These are phyloP conservation scores for Callipepla californica DNA, from an alignment of 2,113 vertebrate species.

Conservation along the genomic window DNA sequence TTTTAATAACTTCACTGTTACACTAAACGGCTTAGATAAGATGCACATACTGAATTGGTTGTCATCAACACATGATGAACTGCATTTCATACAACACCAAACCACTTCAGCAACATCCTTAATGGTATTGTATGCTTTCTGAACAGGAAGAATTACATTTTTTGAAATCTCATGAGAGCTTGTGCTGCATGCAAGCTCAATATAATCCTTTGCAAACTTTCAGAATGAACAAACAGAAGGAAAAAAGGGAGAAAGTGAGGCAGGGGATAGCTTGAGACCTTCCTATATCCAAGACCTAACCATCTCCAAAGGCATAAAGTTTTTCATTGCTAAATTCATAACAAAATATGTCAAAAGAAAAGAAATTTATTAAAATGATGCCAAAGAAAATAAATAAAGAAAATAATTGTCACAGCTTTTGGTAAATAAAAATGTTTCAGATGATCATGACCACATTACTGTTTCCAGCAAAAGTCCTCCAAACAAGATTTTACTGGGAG, in stretches of 20 bases:
- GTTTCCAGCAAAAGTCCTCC: not conserved
- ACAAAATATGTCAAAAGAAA: not conserved
- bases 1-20: not conserved
- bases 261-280: not conserved
- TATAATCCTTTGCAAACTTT: not conserved
- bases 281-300: rapidly evolving
- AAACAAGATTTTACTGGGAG: not conserved
- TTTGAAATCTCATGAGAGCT: not conserved
- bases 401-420: not conserved
- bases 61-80: not conserved
- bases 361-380: not conserved
- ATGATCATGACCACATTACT: not conserved
- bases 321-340: not conserved
- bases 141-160: not conserved
- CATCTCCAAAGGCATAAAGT: not conserved
- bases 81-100: not conserved
- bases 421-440: not conserved
- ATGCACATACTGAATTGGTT: not conserved
- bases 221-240: not conserved
- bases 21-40: not conserved
- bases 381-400: not conserved
- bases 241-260: not conserved
- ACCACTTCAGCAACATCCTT: not conserved
- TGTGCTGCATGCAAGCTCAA: not conserved
- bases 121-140: not conserved